Conservation (phyloP, 1,140 invertebrate species). For the Teleopsis dalmanni region DNA sequence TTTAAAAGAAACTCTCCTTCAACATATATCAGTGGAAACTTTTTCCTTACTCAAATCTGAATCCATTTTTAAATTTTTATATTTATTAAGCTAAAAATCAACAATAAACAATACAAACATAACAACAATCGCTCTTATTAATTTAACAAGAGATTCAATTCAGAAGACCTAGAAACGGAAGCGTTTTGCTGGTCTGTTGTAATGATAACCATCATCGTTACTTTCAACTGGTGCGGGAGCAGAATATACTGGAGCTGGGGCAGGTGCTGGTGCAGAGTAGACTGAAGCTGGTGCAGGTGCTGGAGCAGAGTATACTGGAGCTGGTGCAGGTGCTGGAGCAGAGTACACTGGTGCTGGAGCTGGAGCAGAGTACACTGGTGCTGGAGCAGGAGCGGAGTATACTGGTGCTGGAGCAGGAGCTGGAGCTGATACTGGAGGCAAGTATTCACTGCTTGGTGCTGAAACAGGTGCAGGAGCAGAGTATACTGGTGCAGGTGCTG, state of each 20-base stretch:
- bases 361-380: too few relatives aligned
- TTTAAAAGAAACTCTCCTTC: too few relatives aligned
- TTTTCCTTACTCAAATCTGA: too few relatives aligned
- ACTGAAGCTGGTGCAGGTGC: not conserved
- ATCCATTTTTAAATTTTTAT: too few relatives aligned
- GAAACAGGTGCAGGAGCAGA: conserved; percentile 9
- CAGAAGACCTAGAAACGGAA: conserved; percentile 33
- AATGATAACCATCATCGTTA: conserved; percentile 26
- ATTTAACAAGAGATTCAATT: conserved; percentile 1
- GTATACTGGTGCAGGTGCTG: conserved; percentile 13
- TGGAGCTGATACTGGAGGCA: conserved; percentile 5
- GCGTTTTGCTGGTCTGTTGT: conserved; percentile 34
- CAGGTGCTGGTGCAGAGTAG: not conserved
- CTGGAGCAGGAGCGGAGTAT: not conserved
- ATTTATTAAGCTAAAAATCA: too few relatives aligned
- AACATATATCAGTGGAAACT: too few relatives aligned
- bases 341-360: too few relatives aligned
- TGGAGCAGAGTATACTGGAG: too few relatives aligned
- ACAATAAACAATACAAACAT: too few relatives aligned
- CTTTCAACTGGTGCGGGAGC: not conserved
- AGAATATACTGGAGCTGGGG: not conserved
- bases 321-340: too few relatives aligned
- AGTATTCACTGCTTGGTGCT: conserved; percentile 9
- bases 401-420: not conserved
- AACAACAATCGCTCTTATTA: conserved; percentile 1